Base-by-base conservation (phyloP, 2,797 vertebrate species). In the Fistularia tabacaria region DNA sequence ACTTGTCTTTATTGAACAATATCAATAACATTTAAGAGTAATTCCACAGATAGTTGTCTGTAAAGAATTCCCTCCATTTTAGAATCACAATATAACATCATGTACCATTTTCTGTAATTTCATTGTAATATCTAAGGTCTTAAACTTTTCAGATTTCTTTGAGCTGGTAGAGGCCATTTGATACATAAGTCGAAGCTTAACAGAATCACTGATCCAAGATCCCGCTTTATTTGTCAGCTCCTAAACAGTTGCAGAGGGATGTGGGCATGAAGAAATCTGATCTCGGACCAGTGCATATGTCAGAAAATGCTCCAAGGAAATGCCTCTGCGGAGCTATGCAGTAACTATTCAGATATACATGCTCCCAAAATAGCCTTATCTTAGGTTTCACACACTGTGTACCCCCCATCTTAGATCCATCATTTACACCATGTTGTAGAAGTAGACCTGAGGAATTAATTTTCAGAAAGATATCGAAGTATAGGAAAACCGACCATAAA, bases 171-270 rank as follows among this genome's bases (percentile, higher is more conserved):
- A 69, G 56, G 52, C 55, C 1, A 38, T 61, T 66, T 69, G 74
- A 67, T 64, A 78, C 71, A 61, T 36, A 48, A 59, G 61, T 12
- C 43, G 59, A 76, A 56, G 62, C 65, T 79, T 77, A 57, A 57
- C 46, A 62, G 59, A 77, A 62, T 53, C 75, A 59, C 79, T 79
- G 80, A 82, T 79, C 69, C 40, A 8, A 69, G 50, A 64, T 66
- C 59, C 55, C 10, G 11, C 66, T 57, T 58, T 58, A 64, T 83
- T 84, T 81, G 76, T 75, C 71, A 76, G 68, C 61, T 66, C 38
- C 60, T 78, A 73, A 87, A 76, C 13, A 65, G 66, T 14, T 70
- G 65, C 67, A 71, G 54, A 62, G 69, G 75, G 70, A 72, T 46
- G 66, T 60, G 66, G 14, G 56, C 46, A 11, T 51, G 62, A 2